A percentile compares a stretch with the other conserved stretches of the same genome.
Evolutionary conservation across 2,888 invertebrate species (phyloP).

Genomic region (Caenorhabditis sp.): DNA sequence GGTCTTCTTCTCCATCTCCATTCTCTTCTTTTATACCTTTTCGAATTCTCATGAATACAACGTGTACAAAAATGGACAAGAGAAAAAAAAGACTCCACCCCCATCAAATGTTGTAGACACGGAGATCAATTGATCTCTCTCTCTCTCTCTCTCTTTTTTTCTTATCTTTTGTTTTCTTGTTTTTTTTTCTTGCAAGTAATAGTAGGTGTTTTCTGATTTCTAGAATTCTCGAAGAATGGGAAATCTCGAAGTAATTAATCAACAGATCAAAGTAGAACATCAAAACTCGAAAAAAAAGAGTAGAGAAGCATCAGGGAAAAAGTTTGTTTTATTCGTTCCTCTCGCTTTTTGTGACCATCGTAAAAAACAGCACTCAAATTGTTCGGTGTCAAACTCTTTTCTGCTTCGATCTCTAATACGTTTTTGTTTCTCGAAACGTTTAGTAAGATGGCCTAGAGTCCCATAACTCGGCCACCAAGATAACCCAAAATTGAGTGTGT

Average conservation of each 20-base stretch:
- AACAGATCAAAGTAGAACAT: constrained; percentile 7
- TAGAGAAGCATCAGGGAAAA: background rate
- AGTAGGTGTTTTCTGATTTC: background rate
- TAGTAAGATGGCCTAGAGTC: no score
- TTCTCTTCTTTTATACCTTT: constrained; percentile 22
- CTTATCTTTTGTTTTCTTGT: constrained; percentile 6
- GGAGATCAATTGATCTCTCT: constrained; percentile 21
- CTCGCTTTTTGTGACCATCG: constrained; percentile 32
- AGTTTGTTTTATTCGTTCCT: constrained; percentile 9
- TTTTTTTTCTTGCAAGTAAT: constrained; percentile 12
- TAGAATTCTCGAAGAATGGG: background rate
- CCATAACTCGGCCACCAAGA: no score
- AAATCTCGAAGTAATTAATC: background rate
- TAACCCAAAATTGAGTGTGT: no score
- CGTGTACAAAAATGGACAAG: constrained; percentile 27
- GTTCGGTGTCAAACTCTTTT: constrained; percentile 31
- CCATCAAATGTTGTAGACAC: constrained; percentile 11
- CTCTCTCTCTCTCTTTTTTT: no score
- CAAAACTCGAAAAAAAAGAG: background rate
- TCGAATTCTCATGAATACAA: constrained; percentile 18
- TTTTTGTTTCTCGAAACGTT: background rate
- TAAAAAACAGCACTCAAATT: constrained; percentile 34
- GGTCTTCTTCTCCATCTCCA: constrained; percentile 5
- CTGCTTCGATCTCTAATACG: constrained; percentile 8
- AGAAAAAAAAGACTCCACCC: constrained; percentile 26